phyloP scores from a whole-genome alignment of 2,888 invertebrate genomes.

The Achlya flavicornis region DNA sequence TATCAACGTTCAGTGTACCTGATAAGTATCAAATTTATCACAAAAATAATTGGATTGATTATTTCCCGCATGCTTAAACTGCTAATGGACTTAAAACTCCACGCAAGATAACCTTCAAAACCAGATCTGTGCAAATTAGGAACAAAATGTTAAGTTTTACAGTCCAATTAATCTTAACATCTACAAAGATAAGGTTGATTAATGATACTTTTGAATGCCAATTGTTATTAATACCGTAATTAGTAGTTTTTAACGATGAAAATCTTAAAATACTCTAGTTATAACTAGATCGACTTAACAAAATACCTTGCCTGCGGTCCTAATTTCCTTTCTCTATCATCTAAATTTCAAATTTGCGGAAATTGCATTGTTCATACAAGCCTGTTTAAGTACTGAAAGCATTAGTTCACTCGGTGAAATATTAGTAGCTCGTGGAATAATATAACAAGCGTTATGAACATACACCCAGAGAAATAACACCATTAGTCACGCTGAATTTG shows the following conservation, averaged over 20 bases:
- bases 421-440: constrained; percentile 45
- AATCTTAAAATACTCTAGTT: background rate
- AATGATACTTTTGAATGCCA: background rate
- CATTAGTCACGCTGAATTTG: constrained; percentile 56
- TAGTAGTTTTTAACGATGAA: background rate
- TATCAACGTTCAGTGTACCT: constrained; percentile 37
- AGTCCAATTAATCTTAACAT: constrained; percentile 6
- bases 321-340: constrained; percentile 4
- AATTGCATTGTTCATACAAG: constrained; percentile 3
- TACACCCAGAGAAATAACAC: constrained; percentile 50
- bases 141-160: constrained; percentile 7
- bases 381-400: constrained; percentile 11
- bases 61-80: constrained; percentile 22
- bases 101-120: background rate
- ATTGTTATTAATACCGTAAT: background rate
- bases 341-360: constrained; percentile 6
- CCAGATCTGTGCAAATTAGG: background rate
- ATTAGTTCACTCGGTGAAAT: constrained; percentile 38
- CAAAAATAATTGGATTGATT: constrained; percentile 52
- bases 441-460: constrained; percentile 48
- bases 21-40: constrained; percentile 29
- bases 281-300: background rate
- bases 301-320: background rate
- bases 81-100: background rate
- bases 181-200: constrained; percentile 6